Percentiles rank a stretch among this genome's conserved stretches.
Evolutionary conservation across 1,140 invertebrate genomes (phyloP).

Genomic region (Ctenoplectra terminalis): DNA sequence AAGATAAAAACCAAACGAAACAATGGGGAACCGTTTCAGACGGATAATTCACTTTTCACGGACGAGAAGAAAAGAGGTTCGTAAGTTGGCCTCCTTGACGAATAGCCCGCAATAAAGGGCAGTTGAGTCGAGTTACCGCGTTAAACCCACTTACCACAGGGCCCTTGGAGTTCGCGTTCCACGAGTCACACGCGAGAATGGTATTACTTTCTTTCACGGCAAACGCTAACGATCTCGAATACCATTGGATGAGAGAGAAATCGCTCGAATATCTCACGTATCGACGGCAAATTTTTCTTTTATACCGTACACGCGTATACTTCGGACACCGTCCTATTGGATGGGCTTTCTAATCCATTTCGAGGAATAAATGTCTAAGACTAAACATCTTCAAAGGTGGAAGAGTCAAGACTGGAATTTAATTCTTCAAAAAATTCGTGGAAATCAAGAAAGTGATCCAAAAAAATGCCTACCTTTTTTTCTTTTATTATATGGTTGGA

Average conservation of each 20-base stretch:
- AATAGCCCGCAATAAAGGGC: constrained; percentile 35
- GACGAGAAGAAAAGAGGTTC: constrained; percentile 20
- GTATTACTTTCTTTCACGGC: constrained; percentile 17
- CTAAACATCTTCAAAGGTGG: too few species aligned
- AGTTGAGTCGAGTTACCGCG: constrained; percentile 37
- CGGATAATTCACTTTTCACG: constrained; percentile 31
- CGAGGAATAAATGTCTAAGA: too few species aligned
- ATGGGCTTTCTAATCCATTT: too few species aligned
- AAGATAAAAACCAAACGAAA: constrained; percentile 31
- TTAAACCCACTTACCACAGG: constrained; percentile 8
- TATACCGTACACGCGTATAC: too few species aligned
- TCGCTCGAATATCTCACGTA: constrained; percentile 9
- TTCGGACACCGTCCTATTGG: too few species aligned
- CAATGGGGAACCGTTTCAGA: neutral
- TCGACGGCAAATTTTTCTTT: neutral
- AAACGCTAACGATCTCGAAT: constrained; percentile 26
- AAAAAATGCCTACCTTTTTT: too few species aligned
- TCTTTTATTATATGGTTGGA: too few species aligned
- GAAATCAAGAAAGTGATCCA: too few species aligned
- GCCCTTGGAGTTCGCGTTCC: neutral
- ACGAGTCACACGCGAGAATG: constrained; percentile 25
- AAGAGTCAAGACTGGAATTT: too few species aligned
- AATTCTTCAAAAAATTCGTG: too few species aligned
- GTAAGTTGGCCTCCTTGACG: constrained; percentile 31
- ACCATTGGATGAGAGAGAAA: constrained; percentile 16